Evolutionary conservation across 2,888 invertebrate genomes (phyloP).

Genomic region (Scelioninae gen. 2): DNA sequence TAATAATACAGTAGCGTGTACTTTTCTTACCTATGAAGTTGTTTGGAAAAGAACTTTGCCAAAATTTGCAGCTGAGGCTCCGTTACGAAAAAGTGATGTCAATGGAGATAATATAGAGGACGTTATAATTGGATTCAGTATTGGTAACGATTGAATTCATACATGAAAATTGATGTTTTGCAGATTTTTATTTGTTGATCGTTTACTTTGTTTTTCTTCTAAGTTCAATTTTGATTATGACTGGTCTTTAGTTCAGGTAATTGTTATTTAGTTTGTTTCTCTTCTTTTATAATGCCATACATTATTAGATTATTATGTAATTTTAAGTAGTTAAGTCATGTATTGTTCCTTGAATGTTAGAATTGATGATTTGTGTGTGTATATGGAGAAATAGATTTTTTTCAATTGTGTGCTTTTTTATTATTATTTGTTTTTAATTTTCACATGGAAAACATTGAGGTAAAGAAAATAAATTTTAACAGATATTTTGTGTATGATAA

Average conservation of each 20-base stretch:
- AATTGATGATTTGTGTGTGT: no score
- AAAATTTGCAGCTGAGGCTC: constrained; percentile 84
- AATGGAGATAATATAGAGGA: constrained; percentile 84
- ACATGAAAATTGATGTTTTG: constrained; percentile 19
- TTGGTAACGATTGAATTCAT: constrained; percentile 76
- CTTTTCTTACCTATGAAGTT: constrained; percentile 78
- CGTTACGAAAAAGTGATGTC: constrained; percentile 83
- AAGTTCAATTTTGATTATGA: neutral
- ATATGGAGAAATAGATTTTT: no score
- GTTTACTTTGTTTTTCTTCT: constrained; percentile 9
- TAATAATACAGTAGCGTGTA: constrained; percentile 78
- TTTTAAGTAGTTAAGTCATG: no score
- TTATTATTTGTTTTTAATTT: no score
- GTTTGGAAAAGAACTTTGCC: constrained; percentile 84
- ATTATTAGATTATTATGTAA: no score
- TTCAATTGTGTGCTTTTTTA: no score
- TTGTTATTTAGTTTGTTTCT: constrained; percentile 19
- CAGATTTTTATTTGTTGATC: neutral
- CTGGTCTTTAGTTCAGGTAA: constrained; percentile 24
- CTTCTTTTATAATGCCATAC: neutral
- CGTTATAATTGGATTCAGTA: constrained; percentile 86
- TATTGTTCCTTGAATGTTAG: no score
- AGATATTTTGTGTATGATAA: no score
- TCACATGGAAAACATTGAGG: no score
- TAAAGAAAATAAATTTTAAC: no score